Evolutionary conservation across 2,888 invertebrate species (phyloP).

Genomic region (Lepidocyrtoides sp.): DNA sequence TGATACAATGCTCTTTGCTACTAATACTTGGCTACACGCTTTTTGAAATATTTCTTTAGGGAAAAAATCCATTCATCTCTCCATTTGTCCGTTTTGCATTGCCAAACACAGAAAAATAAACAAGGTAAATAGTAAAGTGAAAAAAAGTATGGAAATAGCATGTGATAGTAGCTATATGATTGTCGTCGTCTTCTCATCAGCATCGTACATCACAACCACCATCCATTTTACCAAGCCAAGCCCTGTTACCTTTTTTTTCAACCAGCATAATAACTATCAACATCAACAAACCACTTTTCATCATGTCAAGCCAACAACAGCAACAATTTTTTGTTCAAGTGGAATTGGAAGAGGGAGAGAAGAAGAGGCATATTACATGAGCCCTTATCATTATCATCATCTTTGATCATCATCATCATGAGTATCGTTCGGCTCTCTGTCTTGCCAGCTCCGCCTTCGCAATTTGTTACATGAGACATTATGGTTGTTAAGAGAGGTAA

Average conservation of each 20-base stretch:
- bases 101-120: not conserved
- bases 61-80: slow-evolving; percentile 16
- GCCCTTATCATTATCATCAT: slow-evolving; percentile 58
- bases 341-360: slow-evolving; percentile 21
- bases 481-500: slow-evolving; percentile 21
- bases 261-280: slow-evolving; percentile 42
- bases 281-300: slow-evolving; percentile 51
- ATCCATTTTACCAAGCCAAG: slow-evolving; percentile 29
- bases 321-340: slow-evolving; percentile 31
- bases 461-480: slow-evolving; percentile 70
- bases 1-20: not conserved
- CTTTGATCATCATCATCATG: slow-evolving; percentile 38
- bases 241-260: slow-evolving; percentile 8
- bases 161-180: not conserved
- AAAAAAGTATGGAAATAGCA: not conserved
- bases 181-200: not conserved
- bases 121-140: not conserved
- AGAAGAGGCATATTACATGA: slow-evolving; percentile 57
- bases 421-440: slow-evolving; percentile 20
- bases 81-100: not conserved
- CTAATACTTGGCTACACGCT: not conserved
- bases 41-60: not conserved
- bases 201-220: not conserved
- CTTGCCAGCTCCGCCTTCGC: slow-evolving; percentile 64
- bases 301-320: slow-evolving; percentile 23